Evolutionary conservation across 2,113 vertebrate genomes (phyloP).

Genomic region (Semicossyphus pulcher): DNA sequence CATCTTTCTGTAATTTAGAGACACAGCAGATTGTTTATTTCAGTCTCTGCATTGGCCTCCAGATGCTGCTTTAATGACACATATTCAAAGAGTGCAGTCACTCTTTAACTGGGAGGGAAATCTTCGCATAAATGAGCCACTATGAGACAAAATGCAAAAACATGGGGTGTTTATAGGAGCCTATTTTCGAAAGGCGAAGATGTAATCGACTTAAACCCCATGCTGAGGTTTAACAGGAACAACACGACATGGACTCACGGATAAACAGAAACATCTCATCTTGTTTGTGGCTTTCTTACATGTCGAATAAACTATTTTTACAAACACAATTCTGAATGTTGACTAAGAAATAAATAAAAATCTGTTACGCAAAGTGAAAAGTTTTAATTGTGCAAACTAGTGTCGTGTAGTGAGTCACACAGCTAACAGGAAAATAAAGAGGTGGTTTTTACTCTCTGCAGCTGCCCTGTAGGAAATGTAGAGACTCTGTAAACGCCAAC

Average conservation of each 20-base stretch:
- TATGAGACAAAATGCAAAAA: neutral
- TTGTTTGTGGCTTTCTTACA: neutral
- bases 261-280: neutral
- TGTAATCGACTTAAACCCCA: neutral
- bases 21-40: slow-evolving; percentile 34
- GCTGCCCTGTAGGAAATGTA: too few species aligned
- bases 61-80: slow-evolving; percentile 43
- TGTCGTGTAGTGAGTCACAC: neutral
- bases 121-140: neutral
- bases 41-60: slow-evolving; percentile 30
- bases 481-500: too few species aligned
- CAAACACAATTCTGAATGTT: neutral
- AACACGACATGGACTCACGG: slow-evolving; percentile 1
- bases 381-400: neutral
- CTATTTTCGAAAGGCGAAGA: slow-evolving; percentile 2
- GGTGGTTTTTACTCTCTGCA: neutral
- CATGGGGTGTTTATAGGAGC: neutral
- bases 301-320: neutral
- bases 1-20: slow-evolving; percentile 47
- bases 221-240: neutral
- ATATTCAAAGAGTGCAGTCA: slow-evolving; percentile 1
- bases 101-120: slow-evolving; percentile 23
- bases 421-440: neutral
- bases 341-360: neutral
- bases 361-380: neutral